A percentile compares a stretch with the other conserved stretches of the same genome.
Evolutionary conservation across 2,888 invertebrate genomes (phyloP).

Genomic region (Oasisia sp.): DNA sequence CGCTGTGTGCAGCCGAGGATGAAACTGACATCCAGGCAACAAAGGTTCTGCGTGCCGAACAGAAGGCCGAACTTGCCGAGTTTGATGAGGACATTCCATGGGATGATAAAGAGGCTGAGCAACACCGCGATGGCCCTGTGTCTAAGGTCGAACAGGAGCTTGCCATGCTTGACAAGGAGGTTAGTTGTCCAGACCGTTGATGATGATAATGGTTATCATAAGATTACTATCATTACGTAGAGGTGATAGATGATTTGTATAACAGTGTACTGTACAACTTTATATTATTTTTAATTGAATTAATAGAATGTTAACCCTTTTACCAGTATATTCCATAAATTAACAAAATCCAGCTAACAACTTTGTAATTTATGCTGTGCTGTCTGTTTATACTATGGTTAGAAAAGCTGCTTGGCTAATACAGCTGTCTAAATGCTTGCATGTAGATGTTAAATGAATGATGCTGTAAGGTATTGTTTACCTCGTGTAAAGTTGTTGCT

Average conservation of each 20-base stretch:
- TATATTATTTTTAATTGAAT: not conserved
- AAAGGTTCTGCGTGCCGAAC: conserved; percentile 87
- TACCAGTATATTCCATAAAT: not conserved
- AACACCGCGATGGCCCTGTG: conserved; percentile 57
- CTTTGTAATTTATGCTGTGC: not conserved
- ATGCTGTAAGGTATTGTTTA: not conserved
- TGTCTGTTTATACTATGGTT: not conserved
- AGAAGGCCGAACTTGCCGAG: conserved; percentile 79
- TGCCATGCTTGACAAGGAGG: conserved; percentile 65
- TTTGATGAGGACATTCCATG: conserved; percentile 95
- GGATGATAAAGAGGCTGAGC: conserved; percentile 72
- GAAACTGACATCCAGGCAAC: conserved; percentile 94
- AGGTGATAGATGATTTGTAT: too few species aligned
- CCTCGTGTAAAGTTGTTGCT: not conserved
- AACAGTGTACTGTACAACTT: too few species aligned
- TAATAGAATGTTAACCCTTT: not conserved
- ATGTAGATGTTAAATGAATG: not conserved
- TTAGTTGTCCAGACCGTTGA: conserved; percentile 37
- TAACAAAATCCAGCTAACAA: not conserved
- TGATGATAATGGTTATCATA: too few species aligned
- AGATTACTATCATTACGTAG: too few species aligned
- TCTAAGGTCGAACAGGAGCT: conserved; percentile 66
- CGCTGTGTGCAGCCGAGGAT: conserved; percentile 92
- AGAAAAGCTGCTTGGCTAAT: not conserved
- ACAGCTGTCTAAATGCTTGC: not conserved